These are phyloP conservation scores for Acanthosepion esculentum DNA, from an alignment of 2,888 invertebrate species.

Conservation along the genomic window DNA sequence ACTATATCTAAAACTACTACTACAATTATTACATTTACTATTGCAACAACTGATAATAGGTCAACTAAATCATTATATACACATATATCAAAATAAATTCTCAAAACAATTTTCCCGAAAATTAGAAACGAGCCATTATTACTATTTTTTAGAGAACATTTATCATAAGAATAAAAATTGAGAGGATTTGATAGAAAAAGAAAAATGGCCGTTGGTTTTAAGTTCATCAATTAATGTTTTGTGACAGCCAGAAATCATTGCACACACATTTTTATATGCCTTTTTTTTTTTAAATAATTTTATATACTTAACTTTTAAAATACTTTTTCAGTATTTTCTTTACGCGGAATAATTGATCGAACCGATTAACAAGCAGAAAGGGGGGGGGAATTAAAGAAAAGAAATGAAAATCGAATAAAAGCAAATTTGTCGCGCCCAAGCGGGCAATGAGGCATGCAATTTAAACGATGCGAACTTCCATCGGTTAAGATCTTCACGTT, in stretches of 20 bases:
- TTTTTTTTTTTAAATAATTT: background rate
- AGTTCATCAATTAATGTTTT: background rate
- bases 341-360: background rate
- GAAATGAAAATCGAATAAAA: background rate
- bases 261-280: background rate
- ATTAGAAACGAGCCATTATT: no score
- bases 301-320: background rate
- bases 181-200: background rate
- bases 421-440: background rate
- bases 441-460: background rate
- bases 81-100: no score
- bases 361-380: no score
- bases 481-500: background rate
- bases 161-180: background rate
- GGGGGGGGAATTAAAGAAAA: no score
- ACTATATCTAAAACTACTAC: no score
- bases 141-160: background rate
- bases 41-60: no score
- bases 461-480: background rate
- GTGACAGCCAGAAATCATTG: background rate
- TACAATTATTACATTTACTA: no score
- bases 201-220: background rate
- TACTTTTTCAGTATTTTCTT: background rate
- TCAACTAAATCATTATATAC: no score
- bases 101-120: no score